These are phyloP conservation scores for Planiliza haematocheilus DNA, from an alignment of 2,113 vertebrate genomes.

Conservation along the genomic window DNA sequence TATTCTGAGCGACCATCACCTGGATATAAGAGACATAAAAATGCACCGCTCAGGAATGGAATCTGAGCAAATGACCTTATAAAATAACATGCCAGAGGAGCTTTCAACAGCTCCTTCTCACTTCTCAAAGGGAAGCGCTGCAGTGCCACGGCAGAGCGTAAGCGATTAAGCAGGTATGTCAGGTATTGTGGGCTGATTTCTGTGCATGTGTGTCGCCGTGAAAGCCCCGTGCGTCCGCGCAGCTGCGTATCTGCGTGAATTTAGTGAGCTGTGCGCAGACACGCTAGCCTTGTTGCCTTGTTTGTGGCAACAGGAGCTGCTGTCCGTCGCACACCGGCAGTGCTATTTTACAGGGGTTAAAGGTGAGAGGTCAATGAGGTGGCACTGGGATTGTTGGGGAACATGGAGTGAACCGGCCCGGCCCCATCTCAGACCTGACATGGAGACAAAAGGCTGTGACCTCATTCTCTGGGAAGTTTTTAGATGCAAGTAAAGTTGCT, in stretches of 20 bases:
- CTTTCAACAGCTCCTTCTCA: constrained; percentile 58
- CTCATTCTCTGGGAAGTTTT: constrained; percentile 36
- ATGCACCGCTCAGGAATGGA: constrained; percentile 47
- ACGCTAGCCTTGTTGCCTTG: constrained; percentile 37
- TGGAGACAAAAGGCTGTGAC: constrained; percentile 57
- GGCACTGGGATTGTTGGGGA: constrained; percentile 56
- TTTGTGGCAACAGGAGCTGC: constrained; percentile 72
- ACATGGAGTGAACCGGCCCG: constrained; percentile 39
- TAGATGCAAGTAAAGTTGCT: constrained; percentile 46
- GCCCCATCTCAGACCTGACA: constrained; percentile 37
- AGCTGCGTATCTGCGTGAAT: constrained; percentile 25
- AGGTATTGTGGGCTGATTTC: constrained; percentile 38
- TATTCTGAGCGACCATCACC: constrained; percentile 81
- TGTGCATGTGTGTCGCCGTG: constrained; percentile 20
- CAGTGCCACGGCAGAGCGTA: constrained; percentile 25
- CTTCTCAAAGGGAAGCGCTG: constrained; percentile 33
- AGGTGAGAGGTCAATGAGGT: constrained; percentile 70
- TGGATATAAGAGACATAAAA: constrained; percentile 73
- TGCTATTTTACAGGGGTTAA: constrained; percentile 61
- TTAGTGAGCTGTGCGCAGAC: constrained; percentile 19
- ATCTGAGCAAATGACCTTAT: constrained; percentile 55
- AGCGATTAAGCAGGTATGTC: constrained; percentile 47
- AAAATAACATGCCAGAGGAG: constrained; percentile 49
- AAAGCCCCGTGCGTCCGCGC: constrained; percentile 14
- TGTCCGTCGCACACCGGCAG: constrained; percentile 68